These are phyloP conservation scores for Rhagonycha fulva DNA, from an alignment of 2,888 invertebrate species.

Conservation along the genomic window DNA sequence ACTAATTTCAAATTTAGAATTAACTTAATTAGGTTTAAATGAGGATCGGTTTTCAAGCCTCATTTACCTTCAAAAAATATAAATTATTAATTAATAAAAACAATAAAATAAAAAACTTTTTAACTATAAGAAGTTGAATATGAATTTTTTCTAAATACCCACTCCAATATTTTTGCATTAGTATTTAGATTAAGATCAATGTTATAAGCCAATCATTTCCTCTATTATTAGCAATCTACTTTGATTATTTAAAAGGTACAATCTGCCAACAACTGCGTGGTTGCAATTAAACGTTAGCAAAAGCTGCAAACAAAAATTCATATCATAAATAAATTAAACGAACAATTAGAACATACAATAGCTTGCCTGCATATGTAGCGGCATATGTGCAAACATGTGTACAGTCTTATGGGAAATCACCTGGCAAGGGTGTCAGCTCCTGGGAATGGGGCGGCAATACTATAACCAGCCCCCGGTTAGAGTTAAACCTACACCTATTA, in stretches of 20 bases:
- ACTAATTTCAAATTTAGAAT: no score
- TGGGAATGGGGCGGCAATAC: slow-evolving; percentile 46
- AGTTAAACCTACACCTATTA: slow-evolving; percentile 41
- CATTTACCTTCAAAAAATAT: no score
- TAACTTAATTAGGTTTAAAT: no score
- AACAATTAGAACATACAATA: slow-evolving; percentile 54
- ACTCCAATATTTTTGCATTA: neutral
- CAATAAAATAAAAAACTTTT: neutral
- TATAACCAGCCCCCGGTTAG: slow-evolving; percentile 24
- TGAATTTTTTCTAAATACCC: neutral
- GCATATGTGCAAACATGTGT: slow-evolving; percentile 58
- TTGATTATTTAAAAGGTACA: slow-evolving; percentile 15
- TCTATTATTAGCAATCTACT: neutral
- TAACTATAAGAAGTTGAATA: neutral
- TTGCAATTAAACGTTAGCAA: slow-evolving; percentile 16
- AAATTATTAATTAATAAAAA: no score
- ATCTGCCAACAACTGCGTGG: slow-evolving; percentile 21
- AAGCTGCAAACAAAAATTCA: slow-evolving; percentile 48
- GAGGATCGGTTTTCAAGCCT: no score
- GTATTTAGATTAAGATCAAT: neutral
- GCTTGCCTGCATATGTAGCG: slow-evolving; percentile 47
- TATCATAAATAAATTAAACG: slow-evolving; percentile 56
- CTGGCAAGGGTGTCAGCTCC: slow-evolving; percentile 51
- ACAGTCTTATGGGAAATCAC: slow-evolving; percentile 58
- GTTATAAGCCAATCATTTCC: neutral